phyloP scores from a whole-genome alignment of 2,797 vertebrate genomes.

The Falco columbarius region DNA sequence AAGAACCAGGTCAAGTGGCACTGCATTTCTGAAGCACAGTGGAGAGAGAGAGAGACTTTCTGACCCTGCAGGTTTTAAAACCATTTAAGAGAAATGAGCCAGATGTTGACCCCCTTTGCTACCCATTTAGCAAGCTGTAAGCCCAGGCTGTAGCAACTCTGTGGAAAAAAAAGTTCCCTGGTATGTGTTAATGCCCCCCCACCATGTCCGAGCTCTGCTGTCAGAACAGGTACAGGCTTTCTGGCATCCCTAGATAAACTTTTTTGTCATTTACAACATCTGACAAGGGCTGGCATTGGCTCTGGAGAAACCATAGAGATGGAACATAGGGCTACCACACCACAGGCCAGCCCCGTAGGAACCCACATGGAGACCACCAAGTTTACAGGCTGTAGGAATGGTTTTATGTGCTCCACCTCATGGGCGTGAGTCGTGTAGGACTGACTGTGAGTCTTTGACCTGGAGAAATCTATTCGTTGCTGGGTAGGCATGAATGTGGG shows the following conservation, averaged over 20 bases:
- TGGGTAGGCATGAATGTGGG: background rate
- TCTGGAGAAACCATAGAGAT: background rate
- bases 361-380: background rate
- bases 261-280: background rate
- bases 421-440: fast-evolving
- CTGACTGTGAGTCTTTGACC: background rate
- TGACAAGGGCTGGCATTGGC: background rate
- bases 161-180: background rate
- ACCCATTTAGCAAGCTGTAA: background rate
- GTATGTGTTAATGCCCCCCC: background rate
- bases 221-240: background rate
- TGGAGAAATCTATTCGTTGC: background rate
- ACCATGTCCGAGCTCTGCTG: background rate
- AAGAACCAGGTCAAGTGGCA: background rate
- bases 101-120: background rate
- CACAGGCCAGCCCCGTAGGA: background rate
- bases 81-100: background rate
- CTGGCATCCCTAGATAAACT: background rate
- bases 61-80: background rate
- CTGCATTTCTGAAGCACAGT: background rate
- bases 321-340: background rate
- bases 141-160: background rate
- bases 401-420: background rate
- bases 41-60: background rate
- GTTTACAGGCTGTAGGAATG: background rate